These are phyloP conservation scores for Ahaetulla prasina DNA, from an alignment of 2,113 vertebrate species.

Conservation along the genomic window DNA sequence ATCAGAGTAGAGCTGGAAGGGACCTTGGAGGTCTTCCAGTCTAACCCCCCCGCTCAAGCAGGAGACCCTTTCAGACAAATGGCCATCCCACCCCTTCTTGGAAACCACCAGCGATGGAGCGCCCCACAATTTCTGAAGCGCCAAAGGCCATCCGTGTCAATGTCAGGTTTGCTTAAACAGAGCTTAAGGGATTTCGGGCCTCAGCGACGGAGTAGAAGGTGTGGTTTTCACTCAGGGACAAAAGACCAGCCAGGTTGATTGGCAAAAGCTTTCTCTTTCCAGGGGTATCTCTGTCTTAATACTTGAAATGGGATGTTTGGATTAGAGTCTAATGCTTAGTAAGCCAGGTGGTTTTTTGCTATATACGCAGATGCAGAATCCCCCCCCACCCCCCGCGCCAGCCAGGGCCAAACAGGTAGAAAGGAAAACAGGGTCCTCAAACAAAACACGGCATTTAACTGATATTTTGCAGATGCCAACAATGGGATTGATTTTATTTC, in stretches of 20 bases:
- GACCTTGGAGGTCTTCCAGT: too few relatives aligned
- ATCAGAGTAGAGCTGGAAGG: too few relatives aligned
- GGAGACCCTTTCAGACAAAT: too few relatives aligned
- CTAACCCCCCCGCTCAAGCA: too few relatives aligned
- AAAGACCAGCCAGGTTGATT: not conserved
- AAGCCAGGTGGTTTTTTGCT: accelerated
- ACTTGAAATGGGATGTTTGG: not conserved
- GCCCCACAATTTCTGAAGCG: not conserved
- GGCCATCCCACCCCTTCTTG: not conserved
- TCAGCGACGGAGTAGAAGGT: not conserved
- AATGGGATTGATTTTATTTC: not conserved
- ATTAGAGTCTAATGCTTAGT: not conserved
- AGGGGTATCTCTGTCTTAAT: not conserved
- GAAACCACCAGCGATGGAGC: not conserved
- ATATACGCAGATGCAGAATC: too few relatives aligned
- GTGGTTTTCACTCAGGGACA: accelerated
- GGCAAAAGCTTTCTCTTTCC: not conserved
- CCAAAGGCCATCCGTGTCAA: not conserved
- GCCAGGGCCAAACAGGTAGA: not conserved
- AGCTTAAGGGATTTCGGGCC: constrained; percentile 6
- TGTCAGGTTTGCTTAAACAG: not conserved
- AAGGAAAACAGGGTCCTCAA: not conserved
- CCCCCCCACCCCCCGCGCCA: too few relatives aligned
- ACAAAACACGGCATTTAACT: accelerated
- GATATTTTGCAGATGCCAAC: not conserved